Evolutionary conservation across 2,888 invertebrate species (phyloP).

Genomic region (Mesorhabditis belari): DNA sequence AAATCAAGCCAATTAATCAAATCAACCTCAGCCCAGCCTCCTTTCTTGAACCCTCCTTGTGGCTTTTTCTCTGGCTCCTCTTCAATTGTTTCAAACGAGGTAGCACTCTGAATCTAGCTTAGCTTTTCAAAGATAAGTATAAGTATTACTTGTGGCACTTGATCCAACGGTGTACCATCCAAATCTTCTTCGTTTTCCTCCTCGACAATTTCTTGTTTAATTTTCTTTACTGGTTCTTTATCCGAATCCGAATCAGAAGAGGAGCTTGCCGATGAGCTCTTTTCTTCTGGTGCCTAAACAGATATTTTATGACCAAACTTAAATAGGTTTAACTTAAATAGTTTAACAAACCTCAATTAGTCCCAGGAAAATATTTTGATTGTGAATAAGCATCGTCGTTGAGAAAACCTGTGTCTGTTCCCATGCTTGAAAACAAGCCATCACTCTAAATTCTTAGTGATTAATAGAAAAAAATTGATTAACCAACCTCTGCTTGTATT

Average conservation of each 20-base stretch:
- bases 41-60: conserved; percentile 1
- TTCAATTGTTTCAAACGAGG: conserved; percentile 4
- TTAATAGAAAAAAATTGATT: neutral
- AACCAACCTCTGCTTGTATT: neutral
- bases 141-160: neutral
- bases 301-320: neutral
- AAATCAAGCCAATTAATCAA: neutral
- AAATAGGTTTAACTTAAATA: neutral
- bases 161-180: conserved; percentile 22
- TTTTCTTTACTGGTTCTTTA: neutral
- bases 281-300: neutral
- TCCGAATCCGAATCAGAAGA: conserved; percentile 51
- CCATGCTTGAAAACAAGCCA: conserved; percentile 74
- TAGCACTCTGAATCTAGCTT: too few species aligned
- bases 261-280: neutral
- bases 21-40: conserved; percentile 10
- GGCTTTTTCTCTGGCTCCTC: conserved; percentile 1
- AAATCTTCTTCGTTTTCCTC: conserved; percentile 15
- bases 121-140: neutral
- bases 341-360: conserved; percentile 54
- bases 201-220: neutral
- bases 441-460: neutral
- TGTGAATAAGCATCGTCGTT: conserved; percentile 76
- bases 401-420: conserved; percentile 95
- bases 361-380: conserved; percentile 86